Base-by-base conservation (phyloP, 2,113 vertebrate genomes). In the Hymenochirus boettgeri region DNA sequence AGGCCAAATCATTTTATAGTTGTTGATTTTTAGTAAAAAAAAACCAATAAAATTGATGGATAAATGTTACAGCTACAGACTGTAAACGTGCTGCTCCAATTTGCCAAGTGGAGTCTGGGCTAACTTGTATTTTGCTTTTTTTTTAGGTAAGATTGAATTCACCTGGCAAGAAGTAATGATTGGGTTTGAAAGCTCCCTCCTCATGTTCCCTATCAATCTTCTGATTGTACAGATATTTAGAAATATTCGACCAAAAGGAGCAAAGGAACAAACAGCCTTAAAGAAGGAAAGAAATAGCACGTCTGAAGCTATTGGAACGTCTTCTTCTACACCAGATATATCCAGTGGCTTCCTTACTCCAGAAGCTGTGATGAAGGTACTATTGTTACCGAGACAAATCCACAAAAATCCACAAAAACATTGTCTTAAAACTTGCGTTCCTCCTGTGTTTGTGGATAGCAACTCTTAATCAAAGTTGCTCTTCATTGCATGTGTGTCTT, bases 121-220 rank as follows among this genome's bases (percentile, higher is more conserved):
- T n/a, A n/a, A n/a, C 3, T 3, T 35, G 33, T 13, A 4, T 31
- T 62, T 46, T 50, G 7, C 23, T 48, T 4, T 50, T 11, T 71
- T 65, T 61, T 35, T 74, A 99, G 94, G 95, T 70, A 88, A 92
- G 57, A 93, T 96, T 0, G 90, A 94, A 73, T 93, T 99, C 75
- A 97, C 93, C 0, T 97, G 94, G 95, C 95, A 96, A 47, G 92
- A 99, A 62, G 93, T 96, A 67, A 89, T 92, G 87, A 94, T 96
- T 9, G 94, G 94, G 52, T 71, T 98, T 67, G 91, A 98, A 79
- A 98, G 94, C 79, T 98, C 96, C 7, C 73, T 98, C 63, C 89
- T 99, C 51, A 92, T 96, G 92, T 96, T 99, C 72, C 94, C 96
- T 73, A 88, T 97, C 85, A 98, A 97, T 77, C 85, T 98, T 59